A percentile compares a stretch with the other conserved stretches of the same genome.
phyloP scores from a whole-genome alignment of 2,113 vertebrate genomes.

The Spizaetus ornatus region DNA sequence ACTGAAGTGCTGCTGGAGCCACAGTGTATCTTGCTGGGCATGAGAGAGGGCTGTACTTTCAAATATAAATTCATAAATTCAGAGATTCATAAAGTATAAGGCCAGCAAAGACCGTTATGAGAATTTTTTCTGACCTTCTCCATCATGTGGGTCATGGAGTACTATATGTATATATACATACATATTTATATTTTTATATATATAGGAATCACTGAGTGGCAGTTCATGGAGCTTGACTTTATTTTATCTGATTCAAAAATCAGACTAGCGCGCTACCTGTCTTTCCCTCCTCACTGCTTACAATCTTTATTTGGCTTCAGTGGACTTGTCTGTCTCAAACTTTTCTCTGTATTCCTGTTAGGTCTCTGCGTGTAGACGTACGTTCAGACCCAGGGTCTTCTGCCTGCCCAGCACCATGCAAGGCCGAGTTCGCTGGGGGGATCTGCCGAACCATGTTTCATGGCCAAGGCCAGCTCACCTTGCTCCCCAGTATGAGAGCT shows the following conservation, averaged over 20 bases:
- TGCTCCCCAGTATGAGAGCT: neutral
- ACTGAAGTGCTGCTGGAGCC: neutral
- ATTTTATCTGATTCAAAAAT: neutral
- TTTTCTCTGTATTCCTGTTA: neutral
- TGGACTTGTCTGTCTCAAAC: neutral
- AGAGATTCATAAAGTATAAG: neutral
- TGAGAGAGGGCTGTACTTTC: neutral
- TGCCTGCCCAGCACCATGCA: neutral
- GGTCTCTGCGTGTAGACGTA: neutral
- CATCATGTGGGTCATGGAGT: neutral
- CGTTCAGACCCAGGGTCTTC: neutral
- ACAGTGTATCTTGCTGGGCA: accelerated
- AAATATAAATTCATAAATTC: neutral
- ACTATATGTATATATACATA: neutral
- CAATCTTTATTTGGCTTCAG: neutral
- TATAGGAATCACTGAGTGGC: neutral
- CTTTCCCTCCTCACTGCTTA: neutral
- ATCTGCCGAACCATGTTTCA: accelerated
- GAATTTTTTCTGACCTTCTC: neutral
- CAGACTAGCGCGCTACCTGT: neutral
- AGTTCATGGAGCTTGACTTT: neutral
- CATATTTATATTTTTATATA: no score
- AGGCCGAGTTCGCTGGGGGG: neutral
- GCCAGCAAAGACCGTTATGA: neutral
- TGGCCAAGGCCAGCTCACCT: neutral